Conservation (phyloP, 2,888 invertebrate genomes). For the Trissolcus brochymenae region DNA sequence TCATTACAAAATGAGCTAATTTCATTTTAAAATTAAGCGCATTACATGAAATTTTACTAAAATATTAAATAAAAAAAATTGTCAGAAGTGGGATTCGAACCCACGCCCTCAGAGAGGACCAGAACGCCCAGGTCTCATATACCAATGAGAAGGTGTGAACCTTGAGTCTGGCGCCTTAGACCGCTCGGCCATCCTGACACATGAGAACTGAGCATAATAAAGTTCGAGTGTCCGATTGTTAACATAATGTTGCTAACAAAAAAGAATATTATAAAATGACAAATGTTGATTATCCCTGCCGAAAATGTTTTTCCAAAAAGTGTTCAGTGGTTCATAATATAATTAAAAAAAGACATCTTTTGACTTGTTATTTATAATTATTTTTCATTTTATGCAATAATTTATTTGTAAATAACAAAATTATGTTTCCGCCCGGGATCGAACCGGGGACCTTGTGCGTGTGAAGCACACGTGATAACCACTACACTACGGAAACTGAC, state of each 20-base stretch:
- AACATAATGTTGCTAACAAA: background rate
- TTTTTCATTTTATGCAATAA: too few relatives aligned
- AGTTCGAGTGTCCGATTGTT: background rate
- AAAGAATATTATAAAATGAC: too few relatives aligned
- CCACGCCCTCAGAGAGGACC: constrained; percentile 80
- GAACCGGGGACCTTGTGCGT: constrained; percentile 79
- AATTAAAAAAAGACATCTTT: too few relatives aligned
- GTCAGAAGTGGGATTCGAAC: constrained; percentile 79
- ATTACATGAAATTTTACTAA: too few relatives aligned
- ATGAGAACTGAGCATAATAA: background rate
- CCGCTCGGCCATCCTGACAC: constrained; percentile 80
- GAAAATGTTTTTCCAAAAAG: too few relatives aligned
- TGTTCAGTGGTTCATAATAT: too few relatives aligned
- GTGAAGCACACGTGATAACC: constrained; percentile 89
- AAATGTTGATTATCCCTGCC: too few relatives aligned
- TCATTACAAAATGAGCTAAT: too few relatives aligned
- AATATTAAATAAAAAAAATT: constrained; percentile 15
- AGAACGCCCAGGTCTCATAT: constrained; percentile 65
- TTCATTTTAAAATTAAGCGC: too few relatives aligned
- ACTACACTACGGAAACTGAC: constrained; percentile 84
- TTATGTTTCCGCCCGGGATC: constrained; percentile 70
- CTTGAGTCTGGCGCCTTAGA: constrained; percentile 82
- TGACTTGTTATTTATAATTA: too few relatives aligned
- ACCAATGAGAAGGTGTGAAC: constrained; percentile 53
- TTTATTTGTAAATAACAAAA: constrained; percentile 1